Evolutionary conservation across 1,140 invertebrate genomes (phyloP), one percentile per base, ranked within the genome.

Genomic region (Bombus soroeensis): DNA sequence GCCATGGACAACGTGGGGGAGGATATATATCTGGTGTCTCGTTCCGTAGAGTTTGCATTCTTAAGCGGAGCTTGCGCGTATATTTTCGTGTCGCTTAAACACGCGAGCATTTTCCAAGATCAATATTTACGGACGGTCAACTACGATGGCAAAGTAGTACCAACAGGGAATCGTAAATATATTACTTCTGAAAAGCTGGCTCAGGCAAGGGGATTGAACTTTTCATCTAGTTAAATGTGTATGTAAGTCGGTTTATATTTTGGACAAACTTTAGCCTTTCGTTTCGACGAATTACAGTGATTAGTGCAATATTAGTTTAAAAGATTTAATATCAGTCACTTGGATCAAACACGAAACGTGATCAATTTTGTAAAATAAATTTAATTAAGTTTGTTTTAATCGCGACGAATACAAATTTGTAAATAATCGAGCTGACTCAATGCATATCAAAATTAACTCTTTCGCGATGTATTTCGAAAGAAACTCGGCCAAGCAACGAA

Each of bases 61-160:
- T 78, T 83, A 68, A 78, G 34, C 15, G 37, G 18, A 9, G 13
- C 28, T 37, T n/a, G 9, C 32, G 18, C 81, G 41, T 74, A 74
- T 74, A 75, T 75, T 68, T 64, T 41, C 39, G 34, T 72, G 74
- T 57, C 43, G 39, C 62, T 39, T 47, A 37, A 72, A 47, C 68
- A 34, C 34, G 6, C 74, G 62, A 57, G 34, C 66, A 57, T 78
- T 78, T 77, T 75, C 74, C 34, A 13, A 39, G 62, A 78, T 78
- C 81, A 77, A 83, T 83, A 83, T 83, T 78, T 78, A 62, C 62
- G 34, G 72, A 76, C 74, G 81, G 73, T 83, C 81, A 83, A 47
- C 59, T 18, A 22, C 25, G 15, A 66, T 39, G 32, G 39, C 8
- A 43, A 41, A 57, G 32, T 57, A 34, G 15, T 12, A 13, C 13